Conservation (phyloP, 2,888 invertebrate genomes). For the Plebejus melissa region DNA sequence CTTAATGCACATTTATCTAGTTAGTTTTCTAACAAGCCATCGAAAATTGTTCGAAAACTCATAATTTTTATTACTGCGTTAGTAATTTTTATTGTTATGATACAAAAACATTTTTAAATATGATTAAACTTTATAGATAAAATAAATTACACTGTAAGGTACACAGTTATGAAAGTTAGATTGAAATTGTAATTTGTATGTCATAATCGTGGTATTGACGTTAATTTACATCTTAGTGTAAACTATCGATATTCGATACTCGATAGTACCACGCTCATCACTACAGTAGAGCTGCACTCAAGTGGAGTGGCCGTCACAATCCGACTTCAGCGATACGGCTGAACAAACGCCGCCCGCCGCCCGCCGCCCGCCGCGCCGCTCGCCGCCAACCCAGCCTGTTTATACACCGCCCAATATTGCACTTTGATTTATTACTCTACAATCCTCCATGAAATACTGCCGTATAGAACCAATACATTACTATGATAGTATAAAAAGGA, state of each 20-base stretch:
- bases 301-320: slow-evolving; percentile 36
- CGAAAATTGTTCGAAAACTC: no score
- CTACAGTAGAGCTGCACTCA: slow-evolving; percentile 32
- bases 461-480: background rate
- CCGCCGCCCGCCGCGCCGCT: slow-evolving; percentile 8
- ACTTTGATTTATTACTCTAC: slow-evolving; percentile 7
- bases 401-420: slow-evolving; percentile 13
- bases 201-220: no score
- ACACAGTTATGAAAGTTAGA: no score
- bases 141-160: no score
- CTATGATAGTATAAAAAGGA: background rate
- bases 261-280: slow-evolving; percentile 29
- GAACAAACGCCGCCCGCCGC: slow-evolving; percentile 30
- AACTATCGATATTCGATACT: background rate
- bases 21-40: no score
- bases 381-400: slow-evolving; percentile 10
- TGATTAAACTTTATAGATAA: no score
- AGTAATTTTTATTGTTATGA: no score
- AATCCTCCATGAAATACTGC: background rate
- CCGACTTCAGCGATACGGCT: slow-evolving; percentile 38
- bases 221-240: background rate
- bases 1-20: no score
- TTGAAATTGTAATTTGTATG: no score
- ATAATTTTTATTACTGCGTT: no score
- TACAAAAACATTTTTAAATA: no score